Conservation (phyloP, 2,888 invertebrate genomes). For the Nycteola revayana region DNA sequence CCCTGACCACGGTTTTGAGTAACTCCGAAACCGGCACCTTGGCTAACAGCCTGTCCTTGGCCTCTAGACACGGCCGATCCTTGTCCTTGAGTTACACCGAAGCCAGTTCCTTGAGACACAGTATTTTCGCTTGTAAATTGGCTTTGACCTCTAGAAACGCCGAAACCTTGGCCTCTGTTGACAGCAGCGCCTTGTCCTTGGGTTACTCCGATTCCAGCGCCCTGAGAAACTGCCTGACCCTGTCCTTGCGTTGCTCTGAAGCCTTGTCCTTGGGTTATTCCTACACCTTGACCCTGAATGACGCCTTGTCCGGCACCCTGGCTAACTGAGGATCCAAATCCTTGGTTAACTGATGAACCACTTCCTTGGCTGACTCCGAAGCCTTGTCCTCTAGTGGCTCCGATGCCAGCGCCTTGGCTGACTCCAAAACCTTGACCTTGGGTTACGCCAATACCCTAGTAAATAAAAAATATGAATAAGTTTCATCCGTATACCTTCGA, state of each 20-base stretch:
- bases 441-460: constrained; percentile 26
- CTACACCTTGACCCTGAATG: constrained; percentile 2
- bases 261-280: constrained; percentile 4
- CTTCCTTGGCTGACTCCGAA: constrained; percentile 16
- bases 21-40: constrained; percentile 1
- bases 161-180: constrained; percentile 2
- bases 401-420: constrained; percentile 14
- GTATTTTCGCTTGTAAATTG: too few relatives aligned
- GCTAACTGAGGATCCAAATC: constrained; percentile 14
- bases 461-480: background rate
- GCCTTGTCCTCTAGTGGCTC: constrained; percentile 13
- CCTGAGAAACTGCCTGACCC: background rate
- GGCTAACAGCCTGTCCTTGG: constrained; percentile 10
- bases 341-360: constrained; percentile 21
- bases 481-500: too few relatives aligned
- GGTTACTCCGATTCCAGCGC: too few relatives aligned
- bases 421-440: constrained; percentile 25
- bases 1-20: constrained; percentile 1
- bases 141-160: constrained; percentile 2
- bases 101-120: background rate
- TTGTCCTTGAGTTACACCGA: constrained; percentile 4
- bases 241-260: constrained; percentile 6
- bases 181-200: constrained; percentile 1
- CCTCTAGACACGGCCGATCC: too few relatives aligned
- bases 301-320: constrained; percentile 1